phyloP scores from a whole-genome alignment of 2,113 vertebrate genomes.

The Mungos mungo region DNA sequence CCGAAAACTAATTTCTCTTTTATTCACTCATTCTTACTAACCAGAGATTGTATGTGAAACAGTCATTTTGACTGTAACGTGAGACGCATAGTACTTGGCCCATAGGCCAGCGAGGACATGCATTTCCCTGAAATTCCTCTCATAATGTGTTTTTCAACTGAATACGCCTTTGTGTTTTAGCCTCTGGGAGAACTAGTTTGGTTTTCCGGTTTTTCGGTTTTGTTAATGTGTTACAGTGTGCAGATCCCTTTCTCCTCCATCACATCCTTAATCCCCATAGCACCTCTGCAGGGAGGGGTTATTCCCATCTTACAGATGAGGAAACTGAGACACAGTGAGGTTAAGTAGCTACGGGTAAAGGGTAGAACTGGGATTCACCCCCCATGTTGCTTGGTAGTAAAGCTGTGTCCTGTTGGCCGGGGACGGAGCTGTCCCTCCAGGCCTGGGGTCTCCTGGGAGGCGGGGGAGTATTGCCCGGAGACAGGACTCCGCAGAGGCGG shows the following conservation, averaged over 20 bases:
- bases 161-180: background rate
- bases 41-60: background rate
- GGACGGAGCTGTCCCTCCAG: background rate
- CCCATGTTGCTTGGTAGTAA: background rate
- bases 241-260: background rate
- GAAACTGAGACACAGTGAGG: background rate
- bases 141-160: background rate
- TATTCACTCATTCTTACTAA: background rate
- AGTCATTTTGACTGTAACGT: background rate
- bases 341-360: no score
- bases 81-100: no score
- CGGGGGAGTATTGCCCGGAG: background rate
- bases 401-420: background rate
- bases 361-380: no score
- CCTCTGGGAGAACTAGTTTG: background rate
- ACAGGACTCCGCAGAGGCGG: background rate
- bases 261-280: rapidly evolving
- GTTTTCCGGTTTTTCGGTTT: background rate
- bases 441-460: background rate
- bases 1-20: background rate
- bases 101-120: background rate
- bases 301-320: background rate
- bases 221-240: background rate
- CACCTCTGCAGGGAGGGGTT: background rate
- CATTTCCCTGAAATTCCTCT: background rate